Evolutionary conservation across 2,888 invertebrate genomes (phyloP), one percentile per base, ranked within the genome.

Genomic region (Callyntrura guangdongensis): DNA sequence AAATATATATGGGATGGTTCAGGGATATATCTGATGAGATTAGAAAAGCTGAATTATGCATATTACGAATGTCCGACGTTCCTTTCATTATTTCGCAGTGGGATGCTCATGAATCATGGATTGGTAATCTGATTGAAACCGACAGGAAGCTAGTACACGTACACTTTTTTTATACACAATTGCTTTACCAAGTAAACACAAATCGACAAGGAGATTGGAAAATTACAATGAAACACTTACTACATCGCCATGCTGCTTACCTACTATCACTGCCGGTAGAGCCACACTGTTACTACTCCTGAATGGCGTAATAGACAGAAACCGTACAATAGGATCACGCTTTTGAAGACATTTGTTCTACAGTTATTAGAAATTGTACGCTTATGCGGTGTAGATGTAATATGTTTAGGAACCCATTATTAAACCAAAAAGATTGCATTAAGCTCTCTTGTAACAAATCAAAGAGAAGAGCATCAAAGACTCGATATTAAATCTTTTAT

Each of bases 1-100:
- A 83, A 89, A 89, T 89, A 53, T 89, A 61, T 83, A 89, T 83
- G 89, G 82, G 89, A 74, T 83, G 72, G 89, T 89, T 89, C 83
- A 88, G 69, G 69, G 89, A 45, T 87, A 64, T 14, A 87, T 89
- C 82, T 69, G 87, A 87, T 87, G 69, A 87, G 53, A 64, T 53
- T 67, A 59, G 36, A 25, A 74, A 12, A 20, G 59, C 61, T 86
- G 74, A 86, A 86, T 74, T 86, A 86, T 86, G 74, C 86, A 86
- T 36, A 86, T 77, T 64, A 82, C 47, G n/a, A 86, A 11, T 36
- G 47, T 83, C 22, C 67, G 11, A 47, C 20, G 47, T 17, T 87
- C 79, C 83, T 89, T 89, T 83, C 89, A 83, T 74, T 89, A 83
- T 72, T 61, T 89, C 89, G 83, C 89, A 89, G 89, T 83, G 49